These are phyloP conservation scores for Bucorvus abyssinicus DNA, from an alignment of 2,797 vertebrate species.

Conservation along the genomic window DNA sequence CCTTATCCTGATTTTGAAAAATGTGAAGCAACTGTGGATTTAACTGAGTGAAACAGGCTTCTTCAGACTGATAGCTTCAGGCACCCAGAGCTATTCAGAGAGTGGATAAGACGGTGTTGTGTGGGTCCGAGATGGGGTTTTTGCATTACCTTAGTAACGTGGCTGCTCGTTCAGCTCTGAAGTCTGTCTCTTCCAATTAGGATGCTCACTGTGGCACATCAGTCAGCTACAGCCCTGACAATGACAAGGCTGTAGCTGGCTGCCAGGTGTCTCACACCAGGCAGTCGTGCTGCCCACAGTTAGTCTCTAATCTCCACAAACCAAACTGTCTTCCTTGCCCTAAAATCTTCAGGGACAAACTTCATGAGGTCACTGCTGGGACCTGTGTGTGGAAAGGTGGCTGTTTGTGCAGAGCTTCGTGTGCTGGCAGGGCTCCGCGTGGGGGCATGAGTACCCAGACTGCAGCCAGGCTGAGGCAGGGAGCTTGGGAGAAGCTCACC, in stretches of 20 bases:
- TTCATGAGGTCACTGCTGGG: neutral
- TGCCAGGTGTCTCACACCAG: neutral
- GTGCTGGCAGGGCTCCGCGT: neutral
- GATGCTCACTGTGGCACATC: neutral
- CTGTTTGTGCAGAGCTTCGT: neutral
- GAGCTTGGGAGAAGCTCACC: neutral
- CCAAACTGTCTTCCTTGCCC: neutral
- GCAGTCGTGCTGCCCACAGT: neutral
- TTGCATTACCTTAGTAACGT: constrained; percentile 3
- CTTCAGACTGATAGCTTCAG: neutral
- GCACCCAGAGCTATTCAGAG: neutral
- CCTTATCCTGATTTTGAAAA: neutral
- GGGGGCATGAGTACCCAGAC: neutral
- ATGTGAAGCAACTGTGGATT: neutral
- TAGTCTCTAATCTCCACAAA: neutral
- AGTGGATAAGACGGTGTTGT: neutral
- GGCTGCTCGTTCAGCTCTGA: neutral
- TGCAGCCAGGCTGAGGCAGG: neutral
- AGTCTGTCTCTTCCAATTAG: constrained; percentile 10
- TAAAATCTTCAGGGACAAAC: neutral
- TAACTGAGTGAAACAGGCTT: neutral
- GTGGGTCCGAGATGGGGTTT: neutral
- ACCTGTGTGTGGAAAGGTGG: neutral
- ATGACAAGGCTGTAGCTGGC: neutral
- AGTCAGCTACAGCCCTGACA: neutral